Conservation (phyloP, 2,113 vertebrate genomes). For the Pleuronectes platessa region DNA sequence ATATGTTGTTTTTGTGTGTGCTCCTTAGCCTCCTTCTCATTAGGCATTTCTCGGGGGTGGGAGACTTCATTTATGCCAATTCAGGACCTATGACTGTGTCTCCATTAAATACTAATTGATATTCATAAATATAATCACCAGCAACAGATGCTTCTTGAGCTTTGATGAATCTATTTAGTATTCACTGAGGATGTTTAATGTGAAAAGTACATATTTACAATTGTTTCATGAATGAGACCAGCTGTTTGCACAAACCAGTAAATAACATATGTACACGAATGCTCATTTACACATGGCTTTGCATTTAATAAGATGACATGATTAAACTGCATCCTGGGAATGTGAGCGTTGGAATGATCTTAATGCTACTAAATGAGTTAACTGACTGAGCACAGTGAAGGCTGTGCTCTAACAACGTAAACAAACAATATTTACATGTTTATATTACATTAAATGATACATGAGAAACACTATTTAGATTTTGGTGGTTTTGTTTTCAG, state of each 20-base stretch:
- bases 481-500: background rate
- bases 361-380: background rate
- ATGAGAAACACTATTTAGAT: background rate
- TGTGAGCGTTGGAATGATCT: background rate
- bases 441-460: background rate
- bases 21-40: too few species aligned
- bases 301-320: background rate
- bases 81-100: slow-evolving; percentile 31
- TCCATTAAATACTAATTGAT: slow-evolving; percentile 36
- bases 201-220: slow-evolving; percentile 17
- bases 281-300: slow-evolving; percentile 22
- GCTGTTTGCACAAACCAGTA: slow-evolving; percentile 14
- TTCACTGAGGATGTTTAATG: slow-evolving; percentile 9
- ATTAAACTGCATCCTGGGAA: background rate
- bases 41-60: background rate
- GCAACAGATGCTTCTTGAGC: slow-evolving; percentile 49
- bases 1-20: background rate
- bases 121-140: slow-evolving; percentile 43
- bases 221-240: slow-evolving; percentile 5
- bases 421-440: background rate
- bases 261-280: slow-evolving; percentile 8
- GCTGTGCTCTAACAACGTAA: background rate
- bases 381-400: background rate
- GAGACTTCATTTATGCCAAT: slow-evolving; percentile 3
- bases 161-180: slow-evolving; percentile 33